A percentile compares a stretch with the other conserved stretches of the same genome.
Conservation (phyloP, 2,888 invertebrate genomes). For the Apeira syringaria region DNA sequence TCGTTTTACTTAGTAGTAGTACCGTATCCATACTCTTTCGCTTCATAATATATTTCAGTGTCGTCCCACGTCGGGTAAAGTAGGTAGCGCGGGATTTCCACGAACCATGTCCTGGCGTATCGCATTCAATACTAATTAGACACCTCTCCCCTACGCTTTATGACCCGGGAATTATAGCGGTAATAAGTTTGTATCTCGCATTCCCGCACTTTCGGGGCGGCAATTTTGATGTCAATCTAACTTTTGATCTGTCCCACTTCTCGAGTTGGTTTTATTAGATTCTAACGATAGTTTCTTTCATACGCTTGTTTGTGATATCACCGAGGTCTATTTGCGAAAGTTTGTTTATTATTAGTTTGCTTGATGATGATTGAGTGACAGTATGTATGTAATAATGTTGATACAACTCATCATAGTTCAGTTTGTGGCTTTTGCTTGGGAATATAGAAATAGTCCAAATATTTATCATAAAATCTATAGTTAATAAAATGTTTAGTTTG, state of each 20-base stretch:
- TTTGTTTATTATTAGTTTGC: conserved; percentile 13
- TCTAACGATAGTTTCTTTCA: conserved; percentile 21
- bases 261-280: conserved; percentile 42
- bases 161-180: conserved; percentile 46
- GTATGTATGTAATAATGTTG: not conserved
- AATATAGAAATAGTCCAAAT: too few species aligned
- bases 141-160: conserved; percentile 39
- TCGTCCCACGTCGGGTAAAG: conserved; percentile 35
- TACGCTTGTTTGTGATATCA: conserved; percentile 13
- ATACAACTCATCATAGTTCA: too few species aligned
- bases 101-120: conserved; percentile 8
- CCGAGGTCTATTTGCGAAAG: conserved; percentile 10
- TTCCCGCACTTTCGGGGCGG: conserved; percentile 37
- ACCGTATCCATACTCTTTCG: too few species aligned
- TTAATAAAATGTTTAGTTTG: too few species aligned
- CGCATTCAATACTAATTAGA: conserved; percentile 54
- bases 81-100: conserved; percentile 42
- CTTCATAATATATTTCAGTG: not conserved
- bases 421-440: too few species aligned
- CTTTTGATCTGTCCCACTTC: conserved; percentile 45
- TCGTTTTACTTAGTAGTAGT: too few species aligned
- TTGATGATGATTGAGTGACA: conserved; percentile 6
- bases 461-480: too few species aligned
- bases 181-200: conserved; percentile 42
- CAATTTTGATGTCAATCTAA: conserved; percentile 54